Evolutionary conservation across 2,888 invertebrate genomes (phyloP).

Genomic region (Cancer borealis): DNA sequence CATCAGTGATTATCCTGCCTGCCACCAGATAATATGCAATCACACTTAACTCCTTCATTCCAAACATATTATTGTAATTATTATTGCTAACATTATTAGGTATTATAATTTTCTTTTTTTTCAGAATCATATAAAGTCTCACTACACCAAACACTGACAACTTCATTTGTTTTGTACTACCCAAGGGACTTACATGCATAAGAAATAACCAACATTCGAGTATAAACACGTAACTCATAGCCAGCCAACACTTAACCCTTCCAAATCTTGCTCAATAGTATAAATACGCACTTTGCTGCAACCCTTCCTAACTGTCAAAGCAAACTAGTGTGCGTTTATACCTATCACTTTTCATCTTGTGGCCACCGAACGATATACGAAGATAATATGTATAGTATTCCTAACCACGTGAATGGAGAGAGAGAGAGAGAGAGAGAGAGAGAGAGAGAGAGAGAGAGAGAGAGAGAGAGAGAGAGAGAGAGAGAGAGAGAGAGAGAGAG

Average conservation of each 20-base stretch:
- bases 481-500: not conserved
- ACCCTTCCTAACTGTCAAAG: not conserved
- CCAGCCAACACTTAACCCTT: not conserved
- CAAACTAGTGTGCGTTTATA: not conserved
- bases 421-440: not conserved
- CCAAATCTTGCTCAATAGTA: not conserved
- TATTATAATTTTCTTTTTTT: not conserved
- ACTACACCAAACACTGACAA: not conserved
- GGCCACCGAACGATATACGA: not conserved
- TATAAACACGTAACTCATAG: not conserved
- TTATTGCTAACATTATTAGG: not conserved
- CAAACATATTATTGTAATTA: not conserved
- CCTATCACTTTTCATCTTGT: not conserved
- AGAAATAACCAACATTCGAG: not conserved
- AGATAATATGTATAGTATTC: not conserved
- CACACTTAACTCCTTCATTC: not conserved
- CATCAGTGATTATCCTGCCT: too few relatives aligned
- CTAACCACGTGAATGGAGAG: not conserved
- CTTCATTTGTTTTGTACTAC: not conserved
- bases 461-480: not conserved
- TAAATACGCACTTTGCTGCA: not conserved
- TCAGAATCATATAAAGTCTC: not conserved
- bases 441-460: conserved; percentile 3
- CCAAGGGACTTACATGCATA: not conserved
- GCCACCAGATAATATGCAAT: not conserved